Evolutionary conservation across 2,113 vertebrate species (phyloP), one percentile per base, ranked within the genome.

Genomic region (Smithornis capensis): DNA sequence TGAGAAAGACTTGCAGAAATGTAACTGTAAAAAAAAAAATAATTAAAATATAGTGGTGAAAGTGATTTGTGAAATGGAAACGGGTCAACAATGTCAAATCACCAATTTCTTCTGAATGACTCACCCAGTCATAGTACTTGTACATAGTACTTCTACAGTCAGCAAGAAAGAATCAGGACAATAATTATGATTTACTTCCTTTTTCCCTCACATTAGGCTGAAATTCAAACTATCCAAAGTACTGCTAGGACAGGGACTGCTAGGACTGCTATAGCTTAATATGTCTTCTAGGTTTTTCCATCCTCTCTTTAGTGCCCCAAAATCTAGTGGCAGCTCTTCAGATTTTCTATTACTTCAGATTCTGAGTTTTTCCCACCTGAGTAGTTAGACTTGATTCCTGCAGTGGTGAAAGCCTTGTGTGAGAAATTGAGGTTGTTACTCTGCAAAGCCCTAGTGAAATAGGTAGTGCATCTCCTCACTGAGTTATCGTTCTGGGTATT

Each of bases 1-100:
- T 90, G 89, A 92, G 64, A 94, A 89, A 78, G 45, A 57, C 24
- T 93, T 92, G 59, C 45, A 63, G 52, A 85, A 91, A 33, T 77
- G 31, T 49, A 93, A 83, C 49, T 87, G 49, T 22, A 55, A 81
- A 87, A 83, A 55, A 65, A 70, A 37, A 14, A 29, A 33, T 47
- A 53, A 64, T 35, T 42, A 83, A 64, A 38, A 74, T 52, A 50
- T 33, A 38, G 23, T 19, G 42, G 28, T 92, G 50, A 33, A 94
- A 86, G 50, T n/a, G 33, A 86, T 90, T 77, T 78, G 38, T 94
- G 64, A 78, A 90, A 62, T 5, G 37, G 47, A 90, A 93, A 74
- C 59, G 76, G 85, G 71, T 88, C 50, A 83, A 35, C 73, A 85
- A 55, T 62, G 57, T 87, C 60, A 71, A 75, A 91, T 82, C 89